These are phyloP conservation scores for Eupithecia subfuscata DNA, from an alignment of 2,888 invertebrate genomes.

Conservation along the genomic window DNA sequence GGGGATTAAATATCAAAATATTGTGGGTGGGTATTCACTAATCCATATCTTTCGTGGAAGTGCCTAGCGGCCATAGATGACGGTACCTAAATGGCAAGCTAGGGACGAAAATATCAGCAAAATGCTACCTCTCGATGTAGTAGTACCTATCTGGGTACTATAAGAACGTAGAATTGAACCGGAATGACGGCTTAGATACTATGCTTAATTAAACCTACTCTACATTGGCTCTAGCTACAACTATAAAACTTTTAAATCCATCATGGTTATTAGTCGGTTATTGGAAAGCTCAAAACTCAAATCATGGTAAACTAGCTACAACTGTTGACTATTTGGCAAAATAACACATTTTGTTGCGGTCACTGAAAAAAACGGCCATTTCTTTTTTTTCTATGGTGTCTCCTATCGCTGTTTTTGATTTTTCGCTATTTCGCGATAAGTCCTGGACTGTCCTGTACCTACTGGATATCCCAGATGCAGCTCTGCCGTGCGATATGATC, in stretches of 20 bases:
- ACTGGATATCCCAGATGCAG: constrained; percentile 21
- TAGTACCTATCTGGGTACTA: neutral
- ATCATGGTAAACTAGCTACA: too few species aligned
- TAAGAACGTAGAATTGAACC: neutral
- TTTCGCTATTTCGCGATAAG: neutral
- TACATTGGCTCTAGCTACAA: too few species aligned
- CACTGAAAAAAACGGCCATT: neutral
- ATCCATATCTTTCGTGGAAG: neutral
- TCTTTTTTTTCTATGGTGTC: neutral
- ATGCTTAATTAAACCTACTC: neutral
- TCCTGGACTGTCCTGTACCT: neutral
- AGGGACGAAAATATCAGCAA: neutral
- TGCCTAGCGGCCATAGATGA: neutral
- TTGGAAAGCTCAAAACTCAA: too few species aligned
- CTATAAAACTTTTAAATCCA: too few species aligned
- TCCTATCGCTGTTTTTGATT: neutral
- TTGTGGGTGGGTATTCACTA: neutral
- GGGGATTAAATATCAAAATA: neutral
- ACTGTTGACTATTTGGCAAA: neutral
- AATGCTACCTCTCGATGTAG: neutral
- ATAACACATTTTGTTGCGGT: neutral
- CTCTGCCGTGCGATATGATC: constrained; percentile 40
- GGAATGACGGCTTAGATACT: neutral
- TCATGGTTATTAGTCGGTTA: too few species aligned
- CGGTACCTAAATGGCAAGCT: neutral